Evolutionary conservation across 1,140 invertebrate species (phyloP).

Genomic region (Drosophila cardini): DNA sequence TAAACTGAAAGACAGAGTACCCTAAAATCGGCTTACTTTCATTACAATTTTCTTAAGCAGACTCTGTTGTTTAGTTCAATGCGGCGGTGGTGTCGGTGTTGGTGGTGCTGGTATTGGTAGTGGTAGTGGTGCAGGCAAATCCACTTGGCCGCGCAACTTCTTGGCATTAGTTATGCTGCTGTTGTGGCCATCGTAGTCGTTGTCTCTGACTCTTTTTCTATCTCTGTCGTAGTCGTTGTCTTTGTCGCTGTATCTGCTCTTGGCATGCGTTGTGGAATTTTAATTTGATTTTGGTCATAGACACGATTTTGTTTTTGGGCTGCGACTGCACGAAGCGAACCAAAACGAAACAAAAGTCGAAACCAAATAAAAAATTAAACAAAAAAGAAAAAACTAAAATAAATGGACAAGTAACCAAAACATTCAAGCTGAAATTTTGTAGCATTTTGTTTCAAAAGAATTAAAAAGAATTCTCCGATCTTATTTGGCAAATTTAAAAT

Average conservation of each 20-base stretch:
- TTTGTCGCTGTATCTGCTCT: constrained; percentile 28
- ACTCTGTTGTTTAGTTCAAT: constrained; percentile 1
- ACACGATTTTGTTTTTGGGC: constrained; percentile 76
- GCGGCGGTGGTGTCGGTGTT: not conserved
- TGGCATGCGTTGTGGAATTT: constrained; percentile 82
- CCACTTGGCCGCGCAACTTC: constrained; percentile 68
- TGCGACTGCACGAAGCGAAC: constrained; percentile 48
- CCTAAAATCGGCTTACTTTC: not conserved
- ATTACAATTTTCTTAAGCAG: not conserved
- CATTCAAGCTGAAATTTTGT: constrained; percentile 33
- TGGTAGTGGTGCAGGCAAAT: constrained; percentile 40
- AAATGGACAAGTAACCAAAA: constrained; percentile 41
- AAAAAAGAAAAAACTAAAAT: constrained; percentile 2
- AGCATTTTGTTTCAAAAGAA: constrained; percentile 39
- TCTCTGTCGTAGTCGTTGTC: constrained; percentile 20
- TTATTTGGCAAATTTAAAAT: constrained; percentile 30
- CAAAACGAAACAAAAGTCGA: constrained; percentile 33
- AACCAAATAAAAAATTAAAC: constrained; percentile 1
- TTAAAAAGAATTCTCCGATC: constrained; percentile 29
- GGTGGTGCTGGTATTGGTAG: constrained; percentile 14
- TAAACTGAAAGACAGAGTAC: not conserved
- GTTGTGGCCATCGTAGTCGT: constrained; percentile 31
- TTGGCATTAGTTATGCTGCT: constrained; percentile 75
- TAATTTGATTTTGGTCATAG: constrained; percentile 81
- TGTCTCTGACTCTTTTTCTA: too few relatives aligned